phyloP scores from a whole-genome alignment of 2,113 vertebrate genomes.

The Cyrtonyx montezumae region DNA sequence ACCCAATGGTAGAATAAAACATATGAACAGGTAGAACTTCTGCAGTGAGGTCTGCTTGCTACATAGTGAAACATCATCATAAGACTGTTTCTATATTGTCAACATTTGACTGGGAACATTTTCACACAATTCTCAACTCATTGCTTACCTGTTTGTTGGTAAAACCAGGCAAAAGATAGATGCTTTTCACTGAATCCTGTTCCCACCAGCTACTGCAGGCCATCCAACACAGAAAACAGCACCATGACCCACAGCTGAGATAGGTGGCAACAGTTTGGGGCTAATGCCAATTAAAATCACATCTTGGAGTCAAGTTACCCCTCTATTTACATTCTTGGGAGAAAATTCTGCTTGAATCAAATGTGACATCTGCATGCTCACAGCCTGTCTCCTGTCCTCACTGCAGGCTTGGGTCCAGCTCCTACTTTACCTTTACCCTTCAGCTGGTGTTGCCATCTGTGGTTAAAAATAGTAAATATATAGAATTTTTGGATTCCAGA shows the following conservation, averaged over 20 bases:
- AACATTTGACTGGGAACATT: not conserved
- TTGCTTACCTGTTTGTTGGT: not conserved
- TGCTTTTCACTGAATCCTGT: not conserved
- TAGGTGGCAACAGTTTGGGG: not conserved
- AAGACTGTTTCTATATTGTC: not conserved
- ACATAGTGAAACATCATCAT: not conserved
- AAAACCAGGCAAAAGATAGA: not conserved
- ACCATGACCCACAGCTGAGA: not conserved
- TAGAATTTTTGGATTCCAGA: not conserved
- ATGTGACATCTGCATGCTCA: not conserved
- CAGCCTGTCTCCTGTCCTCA: rapidly evolving
- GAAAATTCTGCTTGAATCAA: not conserved
- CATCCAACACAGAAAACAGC: not conserved
- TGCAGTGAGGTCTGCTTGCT: not conserved
- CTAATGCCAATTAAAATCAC: not conserved
- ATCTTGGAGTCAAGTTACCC: not conserved
- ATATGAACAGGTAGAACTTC: not conserved
- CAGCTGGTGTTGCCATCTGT: not conserved
- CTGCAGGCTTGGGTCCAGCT: not conserved
- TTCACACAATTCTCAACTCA: not conserved
- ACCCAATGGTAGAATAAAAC: not conserved
- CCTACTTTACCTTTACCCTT: not conserved
- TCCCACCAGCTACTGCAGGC: not conserved
- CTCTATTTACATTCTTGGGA: not conserved
- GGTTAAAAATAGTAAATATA: not conserved